Percentiles rank a stretch among this genome's conserved stretches.
phyloP scores from a whole-genome alignment of 1,140 invertebrate genomes.

The Charaxes varanes region DNA sequence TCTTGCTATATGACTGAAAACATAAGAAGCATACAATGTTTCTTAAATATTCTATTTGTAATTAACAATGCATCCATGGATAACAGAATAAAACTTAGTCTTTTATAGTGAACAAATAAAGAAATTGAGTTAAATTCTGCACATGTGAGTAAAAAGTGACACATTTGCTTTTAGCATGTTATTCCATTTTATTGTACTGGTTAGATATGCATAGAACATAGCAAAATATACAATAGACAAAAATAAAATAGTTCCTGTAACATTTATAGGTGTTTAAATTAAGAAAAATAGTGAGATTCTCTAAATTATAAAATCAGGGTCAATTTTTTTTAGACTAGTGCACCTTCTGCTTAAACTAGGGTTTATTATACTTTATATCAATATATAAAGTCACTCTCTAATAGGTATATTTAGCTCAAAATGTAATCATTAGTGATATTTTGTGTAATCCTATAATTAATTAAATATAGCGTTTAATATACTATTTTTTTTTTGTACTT shows the following conservation, averaged over 20 bases:
- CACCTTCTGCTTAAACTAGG: no score
- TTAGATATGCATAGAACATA: neutral
- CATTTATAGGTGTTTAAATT: neutral
- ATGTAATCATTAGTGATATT: neutral
- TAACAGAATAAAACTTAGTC: no score
- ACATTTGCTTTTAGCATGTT: no score
- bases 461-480: neutral
- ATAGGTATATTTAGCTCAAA: neutral
- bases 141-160: neutral
- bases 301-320: constrained; percentile 4
- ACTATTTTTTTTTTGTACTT: neutral
- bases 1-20: no score
- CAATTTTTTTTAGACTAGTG: no score
- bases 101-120: no score
- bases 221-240: constrained; percentile 3
- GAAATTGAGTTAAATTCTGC: neutral
- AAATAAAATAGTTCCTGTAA: constrained; percentile 1
- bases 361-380: neutral
- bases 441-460: neutral
- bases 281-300: constrained; percentile 1
- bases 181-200: neutral
- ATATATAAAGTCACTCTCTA: no score
- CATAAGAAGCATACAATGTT: no score
- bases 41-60: no score
- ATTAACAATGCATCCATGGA: no score